These are phyloP conservation scores for Oncorhynchus clarkii DNA, from an alignment of 2,113 vertebrate species.

Conservation along the genomic window DNA sequence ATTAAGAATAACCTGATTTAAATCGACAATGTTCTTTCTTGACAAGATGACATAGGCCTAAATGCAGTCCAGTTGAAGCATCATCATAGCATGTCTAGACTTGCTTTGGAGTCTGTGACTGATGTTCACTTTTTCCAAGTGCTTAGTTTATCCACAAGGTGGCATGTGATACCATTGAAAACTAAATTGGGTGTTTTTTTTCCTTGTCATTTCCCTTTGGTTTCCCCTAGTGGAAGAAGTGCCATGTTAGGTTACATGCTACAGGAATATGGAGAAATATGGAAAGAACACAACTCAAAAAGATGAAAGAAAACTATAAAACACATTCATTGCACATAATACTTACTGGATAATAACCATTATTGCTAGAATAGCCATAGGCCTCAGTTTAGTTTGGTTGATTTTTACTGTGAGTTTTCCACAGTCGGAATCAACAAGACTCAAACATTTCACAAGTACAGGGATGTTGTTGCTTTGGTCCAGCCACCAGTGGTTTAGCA, in stretches of 20 bases:
- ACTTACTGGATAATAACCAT: background rate
- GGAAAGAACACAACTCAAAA: background rate
- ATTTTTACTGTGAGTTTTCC: too few species aligned
- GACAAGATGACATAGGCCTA: too few species aligned
- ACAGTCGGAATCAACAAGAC: background rate
- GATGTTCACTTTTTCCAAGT: slow-evolving; percentile 31
- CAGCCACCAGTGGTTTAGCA: background rate
- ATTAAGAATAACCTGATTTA: too few species aligned
- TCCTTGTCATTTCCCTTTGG: slow-evolving; percentile 7
- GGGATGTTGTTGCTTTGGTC: background rate
- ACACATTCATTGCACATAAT: background rate
- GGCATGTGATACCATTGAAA: slow-evolving; percentile 28
- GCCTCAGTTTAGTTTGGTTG: background rate
- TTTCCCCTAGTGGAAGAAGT: slow-evolving; percentile 14
- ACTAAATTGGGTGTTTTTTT: background rate
- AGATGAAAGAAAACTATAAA: background rate
- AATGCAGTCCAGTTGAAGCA: too few species aligned
- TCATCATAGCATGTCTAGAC: too few species aligned
- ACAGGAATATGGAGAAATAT: slow-evolving; percentile 23
- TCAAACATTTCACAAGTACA: background rate
- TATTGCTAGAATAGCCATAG: background rate
- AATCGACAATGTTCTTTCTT: too few species aligned
- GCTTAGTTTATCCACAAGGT: slow-evolving; percentile 45
- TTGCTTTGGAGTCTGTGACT: background rate
- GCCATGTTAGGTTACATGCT: slow-evolving; percentile 19